phyloP scores from a whole-genome alignment of 2,113 vertebrate genomes.

The Phodopus roborovskii region DNA sequence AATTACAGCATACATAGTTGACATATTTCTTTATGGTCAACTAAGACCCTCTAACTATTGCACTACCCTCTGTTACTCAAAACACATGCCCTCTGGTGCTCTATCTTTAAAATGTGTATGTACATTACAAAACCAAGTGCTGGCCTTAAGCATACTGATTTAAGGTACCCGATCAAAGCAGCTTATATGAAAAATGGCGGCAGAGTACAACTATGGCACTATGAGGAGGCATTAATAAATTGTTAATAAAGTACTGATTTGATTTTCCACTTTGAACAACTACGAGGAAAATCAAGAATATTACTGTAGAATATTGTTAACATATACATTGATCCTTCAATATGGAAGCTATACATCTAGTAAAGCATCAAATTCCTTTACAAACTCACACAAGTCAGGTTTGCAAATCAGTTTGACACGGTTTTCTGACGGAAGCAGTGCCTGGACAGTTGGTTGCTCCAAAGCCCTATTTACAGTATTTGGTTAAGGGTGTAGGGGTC shows the following conservation, averaged over 20 bases:
- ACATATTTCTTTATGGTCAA: not conserved
- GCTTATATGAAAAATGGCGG: constrained; percentile 50
- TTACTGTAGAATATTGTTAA: constrained; percentile 44
- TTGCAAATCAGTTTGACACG: constrained; percentile 69
- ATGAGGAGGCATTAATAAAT: constrained; percentile 13
- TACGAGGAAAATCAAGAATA: constrained; percentile 42
- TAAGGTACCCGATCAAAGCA: not conserved
- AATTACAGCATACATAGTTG: not conserved
- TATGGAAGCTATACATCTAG: constrained; percentile 66
- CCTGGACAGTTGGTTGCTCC: constrained; percentile 45
- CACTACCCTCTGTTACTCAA: not conserved
- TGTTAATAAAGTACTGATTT: constrained; percentile 44
- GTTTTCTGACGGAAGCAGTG: constrained; percentile 62
- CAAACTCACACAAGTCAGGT: constrained; percentile 69
- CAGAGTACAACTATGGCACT: not conserved
- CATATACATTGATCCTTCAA: constrained; percentile 51
- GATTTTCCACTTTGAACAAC: constrained; percentile 62
- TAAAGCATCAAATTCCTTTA: constrained; percentile 74
- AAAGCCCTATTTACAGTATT: constrained; percentile 63
- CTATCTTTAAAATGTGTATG: not conserved
- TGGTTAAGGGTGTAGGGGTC: constrained; percentile 64
- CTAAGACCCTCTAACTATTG: not conserved
- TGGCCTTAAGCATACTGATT: not conserved
- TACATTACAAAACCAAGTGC: constrained; percentile 24
- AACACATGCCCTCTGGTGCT: not conserved